Evolutionary conservation across 2,888 invertebrate genomes (phyloP).

Genomic region (Antheraea assamensis): DNA sequence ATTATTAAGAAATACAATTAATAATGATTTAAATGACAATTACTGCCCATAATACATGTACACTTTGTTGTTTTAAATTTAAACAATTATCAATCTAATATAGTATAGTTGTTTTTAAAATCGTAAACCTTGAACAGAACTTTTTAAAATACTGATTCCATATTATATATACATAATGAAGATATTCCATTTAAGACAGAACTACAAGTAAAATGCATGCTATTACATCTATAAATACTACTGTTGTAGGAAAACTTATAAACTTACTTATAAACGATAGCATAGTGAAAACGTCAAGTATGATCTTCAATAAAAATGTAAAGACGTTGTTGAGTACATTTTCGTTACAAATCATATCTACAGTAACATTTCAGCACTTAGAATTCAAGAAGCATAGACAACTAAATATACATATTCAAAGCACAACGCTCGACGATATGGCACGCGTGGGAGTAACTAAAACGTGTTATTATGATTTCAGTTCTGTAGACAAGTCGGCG

Average conservation of each 20-base stretch:
- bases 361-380: conserved; percentile 28
- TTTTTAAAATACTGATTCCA: too few relatives aligned
- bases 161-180: too few relatives aligned
- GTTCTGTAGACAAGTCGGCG: conserved; percentile 48
- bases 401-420: conserved; percentile 53
- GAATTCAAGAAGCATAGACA: conserved; percentile 41
- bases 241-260: background rate
- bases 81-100: too few relatives aligned
- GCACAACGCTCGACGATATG: conserved; percentile 30
- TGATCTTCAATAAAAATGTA: background rate
- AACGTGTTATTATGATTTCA: conserved; percentile 64
- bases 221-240: too few relatives aligned
- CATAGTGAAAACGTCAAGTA: background rate
- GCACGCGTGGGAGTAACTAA: conserved; percentile 52
- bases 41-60: too few relatives aligned
- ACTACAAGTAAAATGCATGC: too few relatives aligned
- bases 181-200: too few relatives aligned
- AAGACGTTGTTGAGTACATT: background rate
- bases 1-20: too few relatives aligned
- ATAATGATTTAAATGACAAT: too few relatives aligned
- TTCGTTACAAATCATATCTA: background rate
- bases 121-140: too few relatives aligned
- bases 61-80: too few relatives aligned
- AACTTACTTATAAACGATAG: background rate
- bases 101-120: too few relatives aligned